Evolutionary conservation across 2,888 invertebrate species (phyloP), one percentile per base, ranked within the genome.

Genomic region (Helicoverpa assulta): DNA sequence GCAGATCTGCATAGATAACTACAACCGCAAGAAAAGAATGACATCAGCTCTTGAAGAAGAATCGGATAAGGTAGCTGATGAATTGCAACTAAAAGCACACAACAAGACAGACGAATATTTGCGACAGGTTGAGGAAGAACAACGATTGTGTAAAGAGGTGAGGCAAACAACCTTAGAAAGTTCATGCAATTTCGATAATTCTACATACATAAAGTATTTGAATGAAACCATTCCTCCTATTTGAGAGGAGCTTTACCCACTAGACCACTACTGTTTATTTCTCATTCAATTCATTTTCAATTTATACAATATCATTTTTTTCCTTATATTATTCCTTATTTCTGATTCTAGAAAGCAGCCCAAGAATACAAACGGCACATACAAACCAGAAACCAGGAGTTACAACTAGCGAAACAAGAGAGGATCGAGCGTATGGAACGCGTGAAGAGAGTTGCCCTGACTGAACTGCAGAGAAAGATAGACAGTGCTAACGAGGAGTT

Each of bases 301-400:
- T n/a, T n/a, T n/a, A n/a, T n/a, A n/a, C n/a, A n/a, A n/a, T n/a
- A n/a, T n/a, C n/a, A n/a, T n/a, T n/a, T n/a, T n/a, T n/a, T n/a
- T n/a, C n/a, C n/a, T n/a, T n/a, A n/a, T n/a, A n/a, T n/a, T n/a
- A n/a, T n/a, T n/a, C n/a, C n/a, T n/a, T n/a, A n/a, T n/a, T n/a
- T n/a, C n/a, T n/a, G n/a, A 51, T 84, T 87, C 21, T 73, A 95
- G 95, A 91, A 89, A 88, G 88, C 90, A 40, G 82, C 88, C 1
- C 82, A 88, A 84, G 92, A 93, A 78, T 95, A 95, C 83, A 90
- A 83, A 69, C 86, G 73, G 10, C 86, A 94, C 73, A 69, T 94
- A 61, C 88, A 92, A 63, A 83, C 88, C 21, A 84, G 82, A 43
- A 89, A 87, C 52, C 68, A 74, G n/a, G 87, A 90, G 57, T 50